Percentiles rank a stretch among this genome's conserved stretches.
These are phyloP conservation scores for Pseudomyrmex pallidus DNA, from an alignment of 1,140 invertebrate genomes.

Conservation along the genomic window DNA sequence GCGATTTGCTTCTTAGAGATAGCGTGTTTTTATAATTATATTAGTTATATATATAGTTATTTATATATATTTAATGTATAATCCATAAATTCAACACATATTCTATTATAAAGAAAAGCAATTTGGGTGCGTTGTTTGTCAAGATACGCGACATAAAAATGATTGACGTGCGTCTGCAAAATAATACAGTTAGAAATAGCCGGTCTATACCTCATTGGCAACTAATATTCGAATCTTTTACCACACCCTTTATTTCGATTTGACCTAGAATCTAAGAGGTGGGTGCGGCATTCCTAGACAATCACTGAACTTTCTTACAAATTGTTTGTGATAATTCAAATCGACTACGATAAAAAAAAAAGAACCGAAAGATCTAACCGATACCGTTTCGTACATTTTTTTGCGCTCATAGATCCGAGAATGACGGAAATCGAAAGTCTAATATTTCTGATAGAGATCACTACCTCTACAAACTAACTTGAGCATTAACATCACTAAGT, in stretches of 20 bases:
- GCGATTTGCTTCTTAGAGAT: neutral
- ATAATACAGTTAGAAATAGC: constrained; percentile 35
- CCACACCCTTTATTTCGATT: constrained; percentile 72
- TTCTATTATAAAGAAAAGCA: neutral
- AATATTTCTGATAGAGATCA: no score
- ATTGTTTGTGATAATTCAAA: neutral
- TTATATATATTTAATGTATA: neutral
- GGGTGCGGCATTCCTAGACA: constrained; percentile 62
- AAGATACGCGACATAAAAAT: neutral
- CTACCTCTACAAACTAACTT: no score
- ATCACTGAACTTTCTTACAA: constrained; percentile 47
- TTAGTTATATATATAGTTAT: neutral
- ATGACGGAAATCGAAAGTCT: no score
- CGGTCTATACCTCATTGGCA: constrained; percentile 17
- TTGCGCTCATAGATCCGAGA: no score
- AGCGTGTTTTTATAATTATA: neutral
- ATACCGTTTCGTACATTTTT: neutral
- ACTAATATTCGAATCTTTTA: constrained; percentile 63
- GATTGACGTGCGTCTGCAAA: neutral
- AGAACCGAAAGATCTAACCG: neutral
- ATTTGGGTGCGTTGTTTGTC: neutral
- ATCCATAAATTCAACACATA: neutral
- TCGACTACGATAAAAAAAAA: neutral
- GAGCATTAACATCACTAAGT: no score
- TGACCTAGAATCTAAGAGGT: constrained; percentile 76